Conservation (phyloP, 2,797 vertebrate species). For the Kryptopterus vitreolus region DNA sequence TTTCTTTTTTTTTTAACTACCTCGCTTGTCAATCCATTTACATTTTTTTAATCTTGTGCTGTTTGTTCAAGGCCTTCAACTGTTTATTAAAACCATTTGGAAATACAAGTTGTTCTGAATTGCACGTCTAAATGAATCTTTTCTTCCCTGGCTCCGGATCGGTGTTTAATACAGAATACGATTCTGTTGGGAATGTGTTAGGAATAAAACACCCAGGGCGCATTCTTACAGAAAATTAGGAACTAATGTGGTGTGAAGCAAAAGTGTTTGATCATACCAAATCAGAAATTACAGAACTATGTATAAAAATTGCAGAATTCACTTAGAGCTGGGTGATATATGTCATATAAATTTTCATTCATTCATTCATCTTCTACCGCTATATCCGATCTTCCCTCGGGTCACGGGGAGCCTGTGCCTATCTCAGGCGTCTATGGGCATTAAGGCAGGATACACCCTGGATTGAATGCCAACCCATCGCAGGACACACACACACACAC, state of each 20-base stretch:
- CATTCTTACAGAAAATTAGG: not conserved
- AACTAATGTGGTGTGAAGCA: not conserved
- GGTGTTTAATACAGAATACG: not conserved
- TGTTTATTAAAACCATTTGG: not conserved
- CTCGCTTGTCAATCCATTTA: not conserved
- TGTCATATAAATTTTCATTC: too few relatives aligned
- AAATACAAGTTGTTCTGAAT: not conserved
- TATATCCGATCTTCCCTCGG: too few relatives aligned
- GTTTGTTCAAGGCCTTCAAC: not conserved
- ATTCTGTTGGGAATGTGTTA: not conserved
- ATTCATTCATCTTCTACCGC: too few relatives aligned
- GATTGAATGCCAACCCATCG: too few relatives aligned
- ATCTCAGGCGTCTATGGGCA: too few relatives aligned
- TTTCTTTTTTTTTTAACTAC: conserved; percentile 21
- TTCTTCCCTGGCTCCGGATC: not conserved
- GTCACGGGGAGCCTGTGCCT: too few relatives aligned
- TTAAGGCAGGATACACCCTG: too few relatives aligned
- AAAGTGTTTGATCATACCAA: too few relatives aligned
- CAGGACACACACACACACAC: too few relatives aligned
- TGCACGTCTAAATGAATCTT: not conserved
- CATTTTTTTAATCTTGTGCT: not conserved
- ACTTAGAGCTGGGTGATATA: too few relatives aligned
- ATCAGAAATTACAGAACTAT: too few relatives aligned
- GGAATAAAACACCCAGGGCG: not conserved
- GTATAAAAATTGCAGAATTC: too few relatives aligned